Evolutionary conservation across 2,797 vertebrate species (phyloP), one percentile per base, ranked within the genome.

Genomic region (Lophotriccus pileatus): DNA sequence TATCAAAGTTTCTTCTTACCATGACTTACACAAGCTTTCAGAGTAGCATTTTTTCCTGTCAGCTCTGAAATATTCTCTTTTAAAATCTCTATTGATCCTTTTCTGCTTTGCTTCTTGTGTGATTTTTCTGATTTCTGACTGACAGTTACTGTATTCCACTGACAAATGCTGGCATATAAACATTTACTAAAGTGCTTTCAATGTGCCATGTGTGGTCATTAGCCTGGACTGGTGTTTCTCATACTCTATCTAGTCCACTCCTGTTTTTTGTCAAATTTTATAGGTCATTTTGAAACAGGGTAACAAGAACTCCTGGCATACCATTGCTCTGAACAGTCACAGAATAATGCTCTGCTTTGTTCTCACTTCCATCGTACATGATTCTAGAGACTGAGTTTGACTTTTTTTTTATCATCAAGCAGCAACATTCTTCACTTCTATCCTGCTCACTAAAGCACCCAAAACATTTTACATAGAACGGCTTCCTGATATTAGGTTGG

Each of bases 131-230:
- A 14, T 76, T 92, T 69, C 30, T 76, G 34, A 44, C 24, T 53
- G 39, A 53, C 7, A 75, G 16, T 50, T 49, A 28, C 37, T 39
- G n/a, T 36, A 63, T 73, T 84, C 18, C 13, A 52, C 28, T 66
- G 49, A 69, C 37, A 88, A 62, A 53, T 16, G 25, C 15, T 75
- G 30, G 10, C 24, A 28, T 27, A 36, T 23, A 8, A 68, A 77
- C 1, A 0, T 37, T 91, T 59, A 34, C 14, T 4, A 28, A 74
- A 47, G 6, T 36, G 14, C 32, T 72, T 44, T 41, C 59, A 67
- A 36, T 0, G 0, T 49, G 16, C 5, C 19, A 11, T 2, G 0
- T 25, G 32, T 53, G 19, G 28, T 60, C 18, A 50, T 50, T 19
- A 72, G 34, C 55, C 30, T 58, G 22, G 43, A n/a, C 7, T 28